These are phyloP conservation scores for Siniperca scherzeri DNA, from an alignment of 2,797 vertebrate species.

Conservation along the genomic window DNA sequence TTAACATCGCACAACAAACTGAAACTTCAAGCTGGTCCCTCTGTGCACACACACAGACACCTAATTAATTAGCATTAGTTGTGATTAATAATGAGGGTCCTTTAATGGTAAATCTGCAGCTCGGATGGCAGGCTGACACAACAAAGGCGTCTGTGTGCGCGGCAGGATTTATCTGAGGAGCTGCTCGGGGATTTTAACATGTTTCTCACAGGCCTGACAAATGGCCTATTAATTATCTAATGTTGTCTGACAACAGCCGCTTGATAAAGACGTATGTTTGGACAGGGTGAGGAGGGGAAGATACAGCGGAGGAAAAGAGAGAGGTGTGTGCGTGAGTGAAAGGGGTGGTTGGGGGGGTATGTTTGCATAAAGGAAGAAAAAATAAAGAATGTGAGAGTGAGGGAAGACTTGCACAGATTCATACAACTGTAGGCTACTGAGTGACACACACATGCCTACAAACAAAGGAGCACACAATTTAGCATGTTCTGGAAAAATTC, in stretches of 20 bases:
- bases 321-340: conserved; percentile 21
- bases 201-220: conserved; percentile 99
- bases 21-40: conserved; percentile 86
- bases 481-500: background rate
- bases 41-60: conserved; percentile 81
- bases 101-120: conserved; percentile 94
- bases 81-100: conserved; percentile 97
- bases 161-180: conserved; percentile 96
- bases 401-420: conserved; percentile 5
- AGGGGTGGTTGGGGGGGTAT: background rate
- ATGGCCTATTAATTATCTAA: conserved; percentile 99
- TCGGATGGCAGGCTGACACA: conserved; percentile 89
- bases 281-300: conserved; percentile 78
- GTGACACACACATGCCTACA: background rate
- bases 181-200: conserved; percentile 96
- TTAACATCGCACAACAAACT: conserved; percentile 92
- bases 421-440: conserved; percentile 11
- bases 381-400: conserved; percentile 42
- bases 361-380: conserved; percentile 56
- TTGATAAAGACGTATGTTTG: conserved; percentile 99
- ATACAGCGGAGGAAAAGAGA: conserved; percentile 57
- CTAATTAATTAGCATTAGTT: conserved; percentile 99
- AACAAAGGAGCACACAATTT: background rate
- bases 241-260: conserved; percentile 99
- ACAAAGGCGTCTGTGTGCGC: conserved; percentile 90